Percentiles rank a stretch among this genome's conserved stretches.
phyloP scores from a whole-genome alignment of 2,113 vertebrate species.

The Trematocara unimaculatum region DNA sequence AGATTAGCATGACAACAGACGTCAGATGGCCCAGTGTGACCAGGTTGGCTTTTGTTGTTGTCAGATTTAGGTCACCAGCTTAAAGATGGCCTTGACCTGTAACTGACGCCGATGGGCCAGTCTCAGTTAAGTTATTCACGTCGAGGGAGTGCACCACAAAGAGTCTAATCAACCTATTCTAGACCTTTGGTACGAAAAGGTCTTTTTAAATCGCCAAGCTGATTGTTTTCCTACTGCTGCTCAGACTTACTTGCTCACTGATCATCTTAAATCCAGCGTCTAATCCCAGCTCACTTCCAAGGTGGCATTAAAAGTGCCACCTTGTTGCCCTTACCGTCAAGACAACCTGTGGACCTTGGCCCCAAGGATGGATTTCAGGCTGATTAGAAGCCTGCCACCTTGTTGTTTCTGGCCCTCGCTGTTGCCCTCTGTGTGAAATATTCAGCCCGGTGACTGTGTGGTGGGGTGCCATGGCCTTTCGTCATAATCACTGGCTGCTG shows the following conservation, averaged over 20 bases:
- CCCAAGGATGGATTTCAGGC: constrained; percentile 20
- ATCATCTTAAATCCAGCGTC: constrained; percentile 32
- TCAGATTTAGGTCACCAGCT: constrained; percentile 71
- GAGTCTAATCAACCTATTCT: neutral
- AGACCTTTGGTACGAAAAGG: neutral
- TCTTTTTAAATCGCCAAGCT: neutral
- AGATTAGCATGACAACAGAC: constrained; percentile 69
- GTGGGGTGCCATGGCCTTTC: constrained; percentile 36
- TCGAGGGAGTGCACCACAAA: neutral
- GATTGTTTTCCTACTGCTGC: constrained; percentile 1
- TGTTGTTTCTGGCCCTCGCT: constrained; percentile 39
- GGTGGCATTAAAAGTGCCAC: constrained; percentile 41
- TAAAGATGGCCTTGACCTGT: constrained; percentile 56
- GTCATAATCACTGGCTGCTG: constrained; percentile 52
- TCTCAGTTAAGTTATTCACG: constrained; percentile 22
- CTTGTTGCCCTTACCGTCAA: constrained; percentile 33
- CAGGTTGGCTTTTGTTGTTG: constrained; percentile 67
- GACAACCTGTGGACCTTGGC: constrained; percentile 42
- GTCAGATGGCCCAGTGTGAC: constrained; percentile 67
- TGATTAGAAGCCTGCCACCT: constrained; percentile 25
- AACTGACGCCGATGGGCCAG: constrained; percentile 46
- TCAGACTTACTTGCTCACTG: constrained; percentile 10
- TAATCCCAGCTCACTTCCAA: constrained; percentile 57
- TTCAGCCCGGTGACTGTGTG: constrained; percentile 30
- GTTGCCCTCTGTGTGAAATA: constrained; percentile 28